Evolutionary conservation across 2,888 invertebrate species (phyloP).

Genomic region (Gnatocerus cornutus): DNA sequence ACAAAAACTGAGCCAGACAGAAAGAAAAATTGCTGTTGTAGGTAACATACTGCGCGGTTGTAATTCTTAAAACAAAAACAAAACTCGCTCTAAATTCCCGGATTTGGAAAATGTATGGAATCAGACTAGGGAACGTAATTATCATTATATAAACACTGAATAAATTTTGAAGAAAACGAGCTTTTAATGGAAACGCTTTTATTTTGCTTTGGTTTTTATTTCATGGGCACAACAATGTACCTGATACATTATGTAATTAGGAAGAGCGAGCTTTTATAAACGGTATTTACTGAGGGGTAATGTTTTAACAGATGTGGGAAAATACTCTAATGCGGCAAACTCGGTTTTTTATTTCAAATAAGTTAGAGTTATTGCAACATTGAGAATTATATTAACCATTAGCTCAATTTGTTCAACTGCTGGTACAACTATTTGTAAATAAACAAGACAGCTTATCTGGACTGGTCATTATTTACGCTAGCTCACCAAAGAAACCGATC

Average conservation of each 20-base stretch:
- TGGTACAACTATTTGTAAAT: no score
- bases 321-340: not conserved
- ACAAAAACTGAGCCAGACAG: not conserved
- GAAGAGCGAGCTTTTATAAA: slow-evolving; percentile 1
- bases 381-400: no score
- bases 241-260: slow-evolving; percentile 19
- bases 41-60: slow-evolving; percentile 35
- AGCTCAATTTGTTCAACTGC: no score
- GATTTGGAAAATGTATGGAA: slow-evolving; percentile 36
- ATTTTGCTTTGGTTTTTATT: slow-evolving; percentile 14
- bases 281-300: not conserved
- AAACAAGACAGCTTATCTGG: no score
- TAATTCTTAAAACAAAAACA: slow-evolving; percentile 39
- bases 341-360: no score
- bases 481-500: no score
- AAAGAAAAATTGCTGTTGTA: slow-evolving; percentile 21
- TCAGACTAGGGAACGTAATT: slow-evolving; percentile 55
- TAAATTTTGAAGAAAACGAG: slow-evolving; percentile 58
- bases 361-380: no score
- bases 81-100: slow-evolving; percentile 28
- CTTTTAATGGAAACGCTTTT: slow-evolving; percentile 56
- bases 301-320: slow-evolving; percentile 7
- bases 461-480: no score
- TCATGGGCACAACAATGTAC: not conserved
- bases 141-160: slow-evolving; percentile 62